Conservation (phyloP, 2,888 invertebrate genomes). For the Molorchus minor region DNA sequence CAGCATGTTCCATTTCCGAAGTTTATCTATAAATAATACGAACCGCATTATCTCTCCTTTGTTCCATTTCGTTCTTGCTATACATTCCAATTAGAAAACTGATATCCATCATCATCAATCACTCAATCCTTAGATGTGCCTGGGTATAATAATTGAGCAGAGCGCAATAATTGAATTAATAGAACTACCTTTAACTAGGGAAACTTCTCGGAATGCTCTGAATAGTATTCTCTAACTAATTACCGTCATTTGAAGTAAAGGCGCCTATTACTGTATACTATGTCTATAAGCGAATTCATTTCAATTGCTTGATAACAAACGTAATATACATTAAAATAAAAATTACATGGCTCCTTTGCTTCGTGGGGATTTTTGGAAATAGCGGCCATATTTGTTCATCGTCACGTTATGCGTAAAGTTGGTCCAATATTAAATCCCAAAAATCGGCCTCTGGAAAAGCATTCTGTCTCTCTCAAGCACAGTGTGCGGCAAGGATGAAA, state of each 20-base stretch:
- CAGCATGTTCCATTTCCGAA: slow-evolving; percentile 3
- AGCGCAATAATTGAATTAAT: slow-evolving; percentile 20
- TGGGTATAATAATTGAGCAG: slow-evolving; percentile 4
- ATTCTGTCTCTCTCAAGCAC: too few species aligned
- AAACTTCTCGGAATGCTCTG: not conserved
- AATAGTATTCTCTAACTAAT: not conserved
- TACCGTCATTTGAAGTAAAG: not conserved
- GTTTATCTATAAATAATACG: slow-evolving; percentile 3
- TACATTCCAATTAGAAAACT: slow-evolving; percentile 17
- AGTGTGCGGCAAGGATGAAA: too few species aligned
- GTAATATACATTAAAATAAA: too few species aligned
- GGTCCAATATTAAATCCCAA: too few species aligned
- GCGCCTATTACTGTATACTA: too few species aligned
- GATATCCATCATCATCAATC: slow-evolving; percentile 24
- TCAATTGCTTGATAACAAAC: too few species aligned
- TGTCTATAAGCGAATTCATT: too few species aligned
- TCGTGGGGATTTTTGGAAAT: too few species aligned
- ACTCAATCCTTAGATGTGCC: slow-evolving; percentile 18
- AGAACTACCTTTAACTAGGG: not conserved
- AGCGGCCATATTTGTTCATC: too few species aligned
- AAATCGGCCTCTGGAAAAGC: too few species aligned
- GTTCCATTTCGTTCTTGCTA: slow-evolving; percentile 13
- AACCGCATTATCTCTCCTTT: slow-evolving; percentile 13
- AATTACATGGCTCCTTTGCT: too few species aligned
- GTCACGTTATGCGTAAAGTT: too few species aligned